phyloP scores from a whole-genome alignment of 1,140 invertebrate genomes.

The Calephelis nemesis region DNA sequence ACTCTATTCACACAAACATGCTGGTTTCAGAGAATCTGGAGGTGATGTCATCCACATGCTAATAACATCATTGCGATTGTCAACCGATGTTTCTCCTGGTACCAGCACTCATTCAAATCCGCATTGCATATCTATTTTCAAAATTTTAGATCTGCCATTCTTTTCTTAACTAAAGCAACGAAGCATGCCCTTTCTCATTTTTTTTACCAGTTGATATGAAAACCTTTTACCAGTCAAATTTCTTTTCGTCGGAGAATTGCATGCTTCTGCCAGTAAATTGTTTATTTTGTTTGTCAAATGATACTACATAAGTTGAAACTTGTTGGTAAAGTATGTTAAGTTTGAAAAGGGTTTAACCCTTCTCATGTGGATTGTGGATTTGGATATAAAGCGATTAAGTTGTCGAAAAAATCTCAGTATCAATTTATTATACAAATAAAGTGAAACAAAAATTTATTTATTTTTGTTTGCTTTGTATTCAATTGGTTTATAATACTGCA shows the following conservation, averaged over 20 bases:
- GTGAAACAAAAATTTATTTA: not conserved
- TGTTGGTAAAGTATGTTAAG: slow-evolving; percentile 3
- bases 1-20: too few species aligned
- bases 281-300: slow-evolving; percentile 1
- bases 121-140: too few species aligned
- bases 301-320: not conserved
- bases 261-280: not conserved
- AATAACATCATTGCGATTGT: too few species aligned
- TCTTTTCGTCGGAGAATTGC: not conserved
- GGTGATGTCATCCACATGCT: too few species aligned
- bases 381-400: slow-evolving; percentile 15
- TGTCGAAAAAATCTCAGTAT: slow-evolving; percentile 9
- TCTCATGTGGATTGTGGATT: not conserved
- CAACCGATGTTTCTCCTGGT: too few species aligned
- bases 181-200: too few species aligned
- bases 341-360: slow-evolving; percentile 9
- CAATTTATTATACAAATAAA: slow-evolving; percentile 12
- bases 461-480: not conserved
- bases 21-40: too few species aligned
- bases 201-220: too few species aligned
- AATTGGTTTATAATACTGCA: not conserved
- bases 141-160: too few species aligned
- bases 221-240: too few species aligned
- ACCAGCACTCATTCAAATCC: too few species aligned
- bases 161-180: too few species aligned